Base-by-base conservation (phyloP, 1,140 invertebrate genomes). In the Augochlora pura region DNA sequence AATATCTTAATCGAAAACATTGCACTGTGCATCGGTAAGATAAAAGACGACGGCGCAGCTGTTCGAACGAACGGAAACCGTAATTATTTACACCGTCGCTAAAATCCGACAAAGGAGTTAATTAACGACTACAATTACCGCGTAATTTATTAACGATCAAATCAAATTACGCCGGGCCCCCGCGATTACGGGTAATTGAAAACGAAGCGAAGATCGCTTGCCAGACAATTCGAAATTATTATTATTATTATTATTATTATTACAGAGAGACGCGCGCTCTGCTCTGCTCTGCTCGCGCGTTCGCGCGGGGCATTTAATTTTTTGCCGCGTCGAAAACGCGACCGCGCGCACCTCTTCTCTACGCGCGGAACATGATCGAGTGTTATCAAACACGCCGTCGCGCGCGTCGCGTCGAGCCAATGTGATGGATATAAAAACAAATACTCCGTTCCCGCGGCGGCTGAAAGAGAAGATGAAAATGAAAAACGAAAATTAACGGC, bases 401-500 rank as follows among this genome's bases (percentile, higher is more conserved):
- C 9, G 2, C 38, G 21, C 32, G 16, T 5, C 38, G 21, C n/a
- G n/a, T n/a, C n/a, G n/a, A n/a, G 52, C 39, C 16, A 68, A 76
- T 68, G 66, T 46, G 73, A 76, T 68, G 64, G 38, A 76, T 59
- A 57, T 68, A 46, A 76, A 68, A 68, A 66, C 52, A 76, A 76
- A 76, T 39, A 68, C 23, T 9, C 3, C n/a, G 18, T 10, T n/a
- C 32, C 4, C 18, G 32, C 32, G 23, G 21, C 27, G 32, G n/a
- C 42, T 14, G n/a, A 2, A 21, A 16, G 57, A 18, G 39, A 68
- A 39, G 52, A 54, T 59, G 42, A 16, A 67, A 68, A 54, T 46
- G 32, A 21, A 76, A 68, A 76, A 68, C 25, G 42, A 46, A 68
- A 65, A 68, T 59, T 18, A 25, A 25, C 46, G 38, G 71, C 49